Percentiles rank a stretch among this genome's conserved stretches.
phyloP scores from a whole-genome alignment of 2,888 invertebrate species.

The Geophilus truncorum region DNA sequence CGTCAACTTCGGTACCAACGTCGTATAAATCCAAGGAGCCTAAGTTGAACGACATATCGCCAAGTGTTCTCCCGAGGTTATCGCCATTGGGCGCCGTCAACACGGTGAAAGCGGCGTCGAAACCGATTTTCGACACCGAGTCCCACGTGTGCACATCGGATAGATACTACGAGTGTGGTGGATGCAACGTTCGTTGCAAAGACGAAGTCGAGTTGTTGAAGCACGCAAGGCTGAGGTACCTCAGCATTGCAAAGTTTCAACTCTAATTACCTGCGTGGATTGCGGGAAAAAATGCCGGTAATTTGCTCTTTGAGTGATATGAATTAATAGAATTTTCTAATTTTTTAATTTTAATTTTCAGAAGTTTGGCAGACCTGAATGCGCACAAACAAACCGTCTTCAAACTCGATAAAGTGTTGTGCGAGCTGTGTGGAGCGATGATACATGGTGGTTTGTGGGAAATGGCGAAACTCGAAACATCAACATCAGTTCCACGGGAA shows the following conservation, averaged over 20 bases:
- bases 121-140: not conserved
- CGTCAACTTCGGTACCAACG: too few species aligned
- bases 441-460: not conserved
- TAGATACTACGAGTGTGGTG: not conserved
- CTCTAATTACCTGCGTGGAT: not conserved
- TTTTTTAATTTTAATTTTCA: not conserved
- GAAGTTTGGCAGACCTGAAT: not conserved
- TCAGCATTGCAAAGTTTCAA: not conserved
- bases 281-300: constrained; percentile 28
- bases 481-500: not conserved
- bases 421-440: not conserved
- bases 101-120: not conserved
- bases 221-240: not conserved
- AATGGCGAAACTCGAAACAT: not conserved
- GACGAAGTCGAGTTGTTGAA: not conserved
- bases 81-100: too few species aligned
- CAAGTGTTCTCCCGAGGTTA: too few species aligned
- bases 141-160: not conserved
- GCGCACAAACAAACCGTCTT: not conserved
- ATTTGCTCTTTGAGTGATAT: not conserved
- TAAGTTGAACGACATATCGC: too few species aligned
- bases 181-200: not conserved
- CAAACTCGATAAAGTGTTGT: not conserved
- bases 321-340: not conserved
- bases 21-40: too few species aligned